Percentiles rank a stretch among this genome's conserved stretches.
These are phyloP conservation scores for Galago senegalensis DNA, from an alignment of 2,797 vertebrate genomes.

Conservation along the genomic window DNA sequence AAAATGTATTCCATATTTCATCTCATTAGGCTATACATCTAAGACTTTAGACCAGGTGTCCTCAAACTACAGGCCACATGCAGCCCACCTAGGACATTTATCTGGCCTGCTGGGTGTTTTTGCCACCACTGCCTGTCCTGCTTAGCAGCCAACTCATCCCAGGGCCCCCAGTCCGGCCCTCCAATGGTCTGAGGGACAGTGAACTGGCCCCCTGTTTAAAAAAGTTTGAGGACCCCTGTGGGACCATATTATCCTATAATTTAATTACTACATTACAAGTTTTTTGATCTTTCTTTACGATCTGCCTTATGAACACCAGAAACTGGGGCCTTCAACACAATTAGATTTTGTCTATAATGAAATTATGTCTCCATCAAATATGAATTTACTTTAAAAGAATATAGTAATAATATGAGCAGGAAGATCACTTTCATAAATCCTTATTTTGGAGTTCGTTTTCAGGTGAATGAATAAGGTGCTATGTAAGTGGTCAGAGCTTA, in stretches of 20 bases:
- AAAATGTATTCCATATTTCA: neutral
- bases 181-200: no score
- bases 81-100: no score
- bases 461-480: neutral
- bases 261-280: constrained; percentile 39
- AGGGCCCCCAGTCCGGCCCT: no score
- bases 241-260: neutral
- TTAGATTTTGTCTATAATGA: constrained; percentile 28
- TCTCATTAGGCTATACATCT: neutral
- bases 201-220: no score
- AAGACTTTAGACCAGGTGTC: neutral
- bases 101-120: no score
- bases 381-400: constrained; percentile 47
- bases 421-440: neutral
- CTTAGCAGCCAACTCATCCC: no score
- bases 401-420: neutral
- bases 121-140: no score
- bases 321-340: neutral
- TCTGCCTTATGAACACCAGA: neutral
- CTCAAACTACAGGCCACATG: no score
- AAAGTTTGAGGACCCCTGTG: no score
- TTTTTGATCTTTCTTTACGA: neutral
- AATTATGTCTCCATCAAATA: neutral
- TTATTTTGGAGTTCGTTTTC: neutral
- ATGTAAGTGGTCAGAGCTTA: neutral